Evolutionary conservation across 2,888 invertebrate genomes (phyloP).

Genomic region (Uropetala carovei): DNA sequence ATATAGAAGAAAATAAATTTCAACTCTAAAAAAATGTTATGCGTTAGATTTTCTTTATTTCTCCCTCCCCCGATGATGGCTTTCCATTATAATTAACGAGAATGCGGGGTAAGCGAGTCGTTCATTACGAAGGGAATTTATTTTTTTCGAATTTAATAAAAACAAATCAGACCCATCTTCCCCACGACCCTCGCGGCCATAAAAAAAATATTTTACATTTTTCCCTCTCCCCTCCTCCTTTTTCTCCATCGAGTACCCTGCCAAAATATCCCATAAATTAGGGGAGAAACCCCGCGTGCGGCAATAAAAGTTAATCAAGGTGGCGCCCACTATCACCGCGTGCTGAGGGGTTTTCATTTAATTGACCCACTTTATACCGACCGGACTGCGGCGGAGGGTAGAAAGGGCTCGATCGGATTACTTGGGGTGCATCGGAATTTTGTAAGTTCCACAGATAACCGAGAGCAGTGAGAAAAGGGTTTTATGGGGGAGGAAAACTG

Average conservation of each 20-base stretch:
- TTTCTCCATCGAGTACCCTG: background rate
- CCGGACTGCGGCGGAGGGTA: background rate
- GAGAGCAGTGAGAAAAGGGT: too few relatives aligned
- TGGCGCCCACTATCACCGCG: background rate
- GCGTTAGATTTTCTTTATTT: background rate
- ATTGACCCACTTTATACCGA: slow-evolving; percentile 1
- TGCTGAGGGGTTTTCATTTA: slow-evolving; percentile 3
- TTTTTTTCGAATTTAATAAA: slow-evolving; percentile 8
- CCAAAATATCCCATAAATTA: slow-evolving; percentile 30
- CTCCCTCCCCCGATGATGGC: background rate
- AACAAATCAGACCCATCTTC: background rate
- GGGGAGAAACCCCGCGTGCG: background rate
- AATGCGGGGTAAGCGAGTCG: background rate
- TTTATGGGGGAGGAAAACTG: too few relatives aligned
- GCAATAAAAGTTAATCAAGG: slow-evolving; percentile 7
- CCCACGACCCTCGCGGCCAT: background rate
- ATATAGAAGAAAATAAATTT: background rate
- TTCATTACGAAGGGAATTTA: background rate
- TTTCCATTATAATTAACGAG: background rate
- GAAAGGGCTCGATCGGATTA: too few relatives aligned
- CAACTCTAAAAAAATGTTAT: background rate
- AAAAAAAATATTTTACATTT: background rate
- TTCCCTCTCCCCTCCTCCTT: background rate
- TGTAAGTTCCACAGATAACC: too few relatives aligned
- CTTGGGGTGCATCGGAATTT: too few relatives aligned